A percentile compares a stretch with the other conserved stretches of the same genome.
Evolutionary conservation across 2,888 invertebrate species (phyloP).

Genomic region (Coremacera marginata): DNA sequence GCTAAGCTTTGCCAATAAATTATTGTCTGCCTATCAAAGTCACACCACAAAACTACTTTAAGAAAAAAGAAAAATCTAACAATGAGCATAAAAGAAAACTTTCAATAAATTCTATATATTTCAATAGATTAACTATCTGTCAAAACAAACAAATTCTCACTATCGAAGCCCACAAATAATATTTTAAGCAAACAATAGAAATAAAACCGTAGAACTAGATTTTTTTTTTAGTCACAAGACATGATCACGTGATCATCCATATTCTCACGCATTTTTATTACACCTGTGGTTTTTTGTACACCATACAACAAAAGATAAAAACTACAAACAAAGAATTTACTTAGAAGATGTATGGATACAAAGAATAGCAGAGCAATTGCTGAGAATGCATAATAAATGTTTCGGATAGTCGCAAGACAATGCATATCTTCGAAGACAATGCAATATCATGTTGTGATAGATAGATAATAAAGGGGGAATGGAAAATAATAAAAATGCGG

Average conservation of each 20-base stretch:
- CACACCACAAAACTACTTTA: not conserved
- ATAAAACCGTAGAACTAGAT: not conserved
- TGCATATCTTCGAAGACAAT: too few species aligned
- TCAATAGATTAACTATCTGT: not conserved
- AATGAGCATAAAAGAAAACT: too few species aligned
- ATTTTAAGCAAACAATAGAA: not conserved
- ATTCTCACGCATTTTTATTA: conserved; percentile 30
- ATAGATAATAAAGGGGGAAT: too few species aligned
- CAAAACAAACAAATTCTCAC: not conserved
- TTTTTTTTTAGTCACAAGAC: not conserved
- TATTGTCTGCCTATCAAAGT: not conserved
- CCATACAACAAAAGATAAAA: not conserved
- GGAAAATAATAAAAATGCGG: too few species aligned
- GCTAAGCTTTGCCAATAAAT: not conserved
- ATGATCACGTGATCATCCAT: conserved; percentile 27
- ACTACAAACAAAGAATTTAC: not conserved
- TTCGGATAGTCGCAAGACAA: not conserved
- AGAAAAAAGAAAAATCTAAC: not conserved
- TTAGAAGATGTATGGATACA: not conserved
- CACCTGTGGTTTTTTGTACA: conserved; percentile 22
- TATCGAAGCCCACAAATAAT: not conserved
- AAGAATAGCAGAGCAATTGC: not conserved
- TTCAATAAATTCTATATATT: too few species aligned
- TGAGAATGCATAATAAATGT: not conserved
- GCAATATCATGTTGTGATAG: too few species aligned